Base-by-base conservation (phyloP, 2,888 invertebrate species). In the Xylota segnis region DNA sequence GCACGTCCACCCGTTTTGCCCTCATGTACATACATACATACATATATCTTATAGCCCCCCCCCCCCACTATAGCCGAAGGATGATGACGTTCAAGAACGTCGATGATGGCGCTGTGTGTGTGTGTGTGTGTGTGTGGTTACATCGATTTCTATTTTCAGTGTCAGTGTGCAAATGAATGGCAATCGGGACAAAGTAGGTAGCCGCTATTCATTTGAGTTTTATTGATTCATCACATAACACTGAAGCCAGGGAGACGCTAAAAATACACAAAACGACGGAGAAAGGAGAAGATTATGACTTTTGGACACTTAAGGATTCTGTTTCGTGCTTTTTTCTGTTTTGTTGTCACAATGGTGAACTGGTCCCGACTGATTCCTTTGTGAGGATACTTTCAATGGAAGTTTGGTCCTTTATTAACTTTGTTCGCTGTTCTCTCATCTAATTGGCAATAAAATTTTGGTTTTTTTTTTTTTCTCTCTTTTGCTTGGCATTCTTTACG, bases 1-100 rank as follows among this genome's bases (percentile, higher is more conserved):
- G 50, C 84, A 84, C 84, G 84, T 84, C 70, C 71, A 71, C 29
- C 56, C 75, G 75, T 75, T 84, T 84, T 75, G 54, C 70, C 59
- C 70, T 61, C 74, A 45, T 40, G 58, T 70, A 65, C 50, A 70
- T 58, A 14, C 5, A 43, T 43, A 40, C 10, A 40, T 71, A 34
- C 9, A 34, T 34, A 7, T 77, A 23, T 54, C 52, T 71, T 59
- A 29, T 61, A 61, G 72, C 43, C 16, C 45, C 23, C 27, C n/a
- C 1, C 37, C 63, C 71, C 27, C 63, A 65, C n/a, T n/a, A n/a
- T n/a, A n/a, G n/a, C n/a, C n/a, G 37, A 59, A 59, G 75, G 65
- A 78, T 63, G 56, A 75, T 70, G 63, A 58, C 68, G 63, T 40
- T 75, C 12, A 50, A 29, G 63, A 16, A 29, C 10, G 12, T 40